phyloP scores from a whole-genome alignment of 2,797 vertebrate species.

The Lerista edwardsae region DNA sequence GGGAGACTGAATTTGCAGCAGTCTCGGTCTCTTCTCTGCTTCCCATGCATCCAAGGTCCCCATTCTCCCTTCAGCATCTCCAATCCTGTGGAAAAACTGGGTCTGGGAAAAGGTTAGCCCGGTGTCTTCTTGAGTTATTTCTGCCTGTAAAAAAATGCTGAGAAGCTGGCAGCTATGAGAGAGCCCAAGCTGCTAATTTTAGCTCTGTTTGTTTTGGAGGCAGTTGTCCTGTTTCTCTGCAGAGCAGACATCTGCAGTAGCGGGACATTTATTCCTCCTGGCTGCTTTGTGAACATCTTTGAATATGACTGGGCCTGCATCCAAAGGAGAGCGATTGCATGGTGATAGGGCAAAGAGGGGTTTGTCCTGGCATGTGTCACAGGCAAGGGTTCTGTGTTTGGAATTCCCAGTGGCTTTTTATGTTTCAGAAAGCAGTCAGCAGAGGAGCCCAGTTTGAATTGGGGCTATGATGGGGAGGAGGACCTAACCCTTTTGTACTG shows the following conservation, averaged over 20 bases:
- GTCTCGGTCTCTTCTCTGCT: background rate
- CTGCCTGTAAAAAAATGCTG: conserved; percentile 7
- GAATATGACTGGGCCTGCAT: background rate
- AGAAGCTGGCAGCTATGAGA: conserved; percentile 8
- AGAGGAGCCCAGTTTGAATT: no score
- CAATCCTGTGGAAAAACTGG: background rate
- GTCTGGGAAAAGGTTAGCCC: conserved; percentile 11
- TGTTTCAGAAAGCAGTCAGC: no score
- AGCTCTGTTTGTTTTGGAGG: conserved; percentile 15
- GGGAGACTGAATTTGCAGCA: background rate
- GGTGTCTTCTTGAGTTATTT: background rate
- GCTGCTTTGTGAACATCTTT: background rate
- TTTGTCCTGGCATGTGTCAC: background rate
- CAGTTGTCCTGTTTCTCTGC: background rate
- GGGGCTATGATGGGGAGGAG: no score
- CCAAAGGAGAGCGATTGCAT: background rate
- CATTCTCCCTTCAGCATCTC: background rate
- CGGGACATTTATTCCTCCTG: background rate
- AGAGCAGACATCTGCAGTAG: conserved; percentile 1
- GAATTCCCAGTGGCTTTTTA: no score
- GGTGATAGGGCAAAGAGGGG: background rate
- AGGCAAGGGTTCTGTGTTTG: no score
- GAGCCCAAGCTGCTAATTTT: conserved; percentile 24
- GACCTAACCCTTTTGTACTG: no score
- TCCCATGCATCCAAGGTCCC: background rate